Conservation (phyloP, 1,140 invertebrate genomes). For the Drosophila auraria region DNA sequence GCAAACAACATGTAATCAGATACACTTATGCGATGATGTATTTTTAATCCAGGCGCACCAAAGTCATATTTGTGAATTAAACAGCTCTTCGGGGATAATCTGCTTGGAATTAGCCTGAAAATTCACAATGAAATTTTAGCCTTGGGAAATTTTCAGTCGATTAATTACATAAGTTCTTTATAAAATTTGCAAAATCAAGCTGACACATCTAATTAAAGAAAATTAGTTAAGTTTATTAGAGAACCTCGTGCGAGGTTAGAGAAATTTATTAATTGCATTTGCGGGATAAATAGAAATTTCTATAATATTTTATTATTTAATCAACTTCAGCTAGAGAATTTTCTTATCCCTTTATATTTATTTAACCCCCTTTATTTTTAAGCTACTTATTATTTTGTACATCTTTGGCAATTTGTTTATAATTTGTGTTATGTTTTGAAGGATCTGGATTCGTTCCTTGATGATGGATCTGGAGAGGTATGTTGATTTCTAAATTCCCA, state of each 20-base stretch:
- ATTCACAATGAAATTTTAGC: neutral
- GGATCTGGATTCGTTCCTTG: constrained; percentile 44
- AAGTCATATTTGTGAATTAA: constrained; percentile 25
- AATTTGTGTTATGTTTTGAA: constrained; percentile 31
- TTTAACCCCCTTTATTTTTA: neutral
- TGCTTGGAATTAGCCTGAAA: constrained; percentile 3
- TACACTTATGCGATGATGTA: constrained; percentile 29
- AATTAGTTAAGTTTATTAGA: neutral
- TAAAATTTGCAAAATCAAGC: neutral
- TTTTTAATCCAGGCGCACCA: constrained; percentile 25
- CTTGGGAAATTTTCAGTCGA: neutral
- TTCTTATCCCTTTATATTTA: neutral
- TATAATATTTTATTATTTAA: too few relatives aligned
- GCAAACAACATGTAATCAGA: constrained; percentile 36
- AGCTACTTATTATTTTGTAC: constrained; percentile 3
- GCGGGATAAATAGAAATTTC: too few relatives aligned
- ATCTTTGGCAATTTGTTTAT: constrained; percentile 2
- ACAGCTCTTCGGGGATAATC: constrained; percentile 8
- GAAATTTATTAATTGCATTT: neutral
- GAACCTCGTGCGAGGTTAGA: neutral
- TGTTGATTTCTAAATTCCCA: constrained; percentile 19
- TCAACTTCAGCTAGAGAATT: too few relatives aligned
- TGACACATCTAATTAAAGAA: neutral
- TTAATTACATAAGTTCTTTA: neutral
- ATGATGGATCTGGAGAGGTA: constrained; percentile 48